Evolutionary conservation across 2,888 invertebrate species (phyloP), one percentile per base, ranked within the genome.

Genomic region (Acronicta aceris): DNA sequence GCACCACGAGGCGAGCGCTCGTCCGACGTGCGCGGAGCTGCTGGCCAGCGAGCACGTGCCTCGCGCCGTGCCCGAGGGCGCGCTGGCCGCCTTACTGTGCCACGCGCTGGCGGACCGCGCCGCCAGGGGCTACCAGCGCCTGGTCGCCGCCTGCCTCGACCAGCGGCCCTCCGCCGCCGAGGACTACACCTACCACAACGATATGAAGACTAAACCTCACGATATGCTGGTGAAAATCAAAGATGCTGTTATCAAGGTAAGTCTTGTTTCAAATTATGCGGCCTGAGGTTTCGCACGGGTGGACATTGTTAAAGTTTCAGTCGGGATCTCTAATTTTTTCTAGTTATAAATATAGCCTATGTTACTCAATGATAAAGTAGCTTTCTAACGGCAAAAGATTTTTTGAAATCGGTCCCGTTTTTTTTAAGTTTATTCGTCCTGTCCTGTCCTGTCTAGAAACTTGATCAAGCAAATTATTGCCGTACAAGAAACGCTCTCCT

Each of bases 21-120:
- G 99, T 5, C 99, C 99, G 0, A 97, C 98, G 0, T 97, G 98
- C 7, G 96, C 96, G 42, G 98, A 99, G 84, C 93, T 99, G 2
- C 92, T 99, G 0, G 95, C 96, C 36, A 98, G 98, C 0, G 96
- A 97, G 61, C 96, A 97, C 75, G 95, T 99, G 4, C 99, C 99
- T 0, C 97, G 98, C 0, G 97, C 97, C 0, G 95, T 98, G n/a
- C 98, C 98, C 80, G 98, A 98, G 73, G 96, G 97, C 0, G 97
- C 98, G 67, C 88, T 99, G 1, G 96, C 97, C 53, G 98, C 98
- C 74, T 96, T 98, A 82, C 93, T 99, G 13, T 95, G 97, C 0
- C 97, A 98, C 74, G 97, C 98, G 0, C 93, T 99, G 0, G 96
- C 96, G 13, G 98, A 98, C 84, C 96, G 97, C 0, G 97, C 81